Evolutionary conservation across 1,140 invertebrate genomes (phyloP).

Genomic region (Periplaneta americana): DNA sequence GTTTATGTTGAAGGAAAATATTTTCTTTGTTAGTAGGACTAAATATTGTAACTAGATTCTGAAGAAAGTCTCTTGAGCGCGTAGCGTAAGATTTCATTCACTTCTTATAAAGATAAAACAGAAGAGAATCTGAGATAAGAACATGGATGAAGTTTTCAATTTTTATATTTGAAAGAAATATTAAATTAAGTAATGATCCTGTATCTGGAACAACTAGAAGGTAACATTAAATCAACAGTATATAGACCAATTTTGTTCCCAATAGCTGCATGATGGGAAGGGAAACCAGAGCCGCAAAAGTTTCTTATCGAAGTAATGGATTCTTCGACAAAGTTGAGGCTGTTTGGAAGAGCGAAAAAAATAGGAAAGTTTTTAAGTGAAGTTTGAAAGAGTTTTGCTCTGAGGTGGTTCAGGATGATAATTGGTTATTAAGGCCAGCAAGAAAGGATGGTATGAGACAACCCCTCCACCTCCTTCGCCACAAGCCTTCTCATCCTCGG

Average conservation of each 20-base stretch:
- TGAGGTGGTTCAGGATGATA: not conserved
- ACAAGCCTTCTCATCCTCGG: not conserved
- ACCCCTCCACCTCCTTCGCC: no score
- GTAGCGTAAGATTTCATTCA: no score
- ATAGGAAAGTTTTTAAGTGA: not conserved
- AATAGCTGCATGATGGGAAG: not conserved
- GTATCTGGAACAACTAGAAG: no score
- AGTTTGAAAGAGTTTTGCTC: not conserved
- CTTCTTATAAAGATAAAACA: no score
- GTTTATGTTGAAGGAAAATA: no score
- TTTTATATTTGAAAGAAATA: no score
- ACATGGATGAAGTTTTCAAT: no score
- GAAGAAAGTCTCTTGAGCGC: no score
- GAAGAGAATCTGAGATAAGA: no score
- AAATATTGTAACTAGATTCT: no score
- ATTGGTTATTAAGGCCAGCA: not conserved
- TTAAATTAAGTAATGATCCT: no score
- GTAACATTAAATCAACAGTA: not conserved
- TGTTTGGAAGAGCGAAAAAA: not conserved
- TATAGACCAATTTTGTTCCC: not conserved
- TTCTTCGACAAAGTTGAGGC: not conserved
- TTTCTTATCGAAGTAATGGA: not conserved
- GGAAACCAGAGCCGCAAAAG: not conserved
- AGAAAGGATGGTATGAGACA: not conserved
- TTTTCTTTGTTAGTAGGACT: no score